Conservation (phyloP, 2,113 vertebrate species). For the Cettia cetti region DNA sequence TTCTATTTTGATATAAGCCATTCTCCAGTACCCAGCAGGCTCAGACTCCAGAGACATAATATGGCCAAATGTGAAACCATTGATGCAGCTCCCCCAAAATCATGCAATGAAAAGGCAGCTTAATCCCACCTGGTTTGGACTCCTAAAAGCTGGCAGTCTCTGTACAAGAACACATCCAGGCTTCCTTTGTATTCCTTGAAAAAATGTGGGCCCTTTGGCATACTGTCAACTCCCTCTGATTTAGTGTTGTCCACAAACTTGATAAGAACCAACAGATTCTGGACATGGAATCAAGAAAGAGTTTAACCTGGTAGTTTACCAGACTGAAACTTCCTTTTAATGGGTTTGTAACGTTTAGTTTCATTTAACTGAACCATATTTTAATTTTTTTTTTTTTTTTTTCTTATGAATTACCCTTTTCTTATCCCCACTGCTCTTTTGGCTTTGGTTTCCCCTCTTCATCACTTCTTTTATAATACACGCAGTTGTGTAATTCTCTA, state of each 20-base stretch:
- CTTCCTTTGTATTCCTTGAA: not conserved
- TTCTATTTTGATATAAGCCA: not conserved
- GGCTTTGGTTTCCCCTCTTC: not conserved
- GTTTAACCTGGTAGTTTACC: not conserved
- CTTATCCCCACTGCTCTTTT: not conserved
- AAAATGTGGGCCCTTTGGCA: no score
- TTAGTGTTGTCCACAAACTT: not conserved
- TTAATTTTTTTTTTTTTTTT: not conserved
- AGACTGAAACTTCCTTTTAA: not conserved
- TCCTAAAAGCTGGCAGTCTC: not conserved
- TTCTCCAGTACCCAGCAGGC: not conserved
- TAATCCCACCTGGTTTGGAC: not conserved
- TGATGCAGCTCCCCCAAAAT: not conserved
- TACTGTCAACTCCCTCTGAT: not conserved
- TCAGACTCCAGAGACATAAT: not conserved
- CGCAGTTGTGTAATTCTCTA: not conserved
- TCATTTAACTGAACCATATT: no score
- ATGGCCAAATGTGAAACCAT: not conserved
- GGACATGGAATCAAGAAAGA: not conserved
- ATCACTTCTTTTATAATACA: not conserved
- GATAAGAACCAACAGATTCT: not conserved
- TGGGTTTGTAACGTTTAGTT: no score
- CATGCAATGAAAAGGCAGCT: not conserved
- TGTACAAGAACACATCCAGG: not conserved
- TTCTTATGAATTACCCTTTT: not conserved